Evolutionary conservation across 2,113 vertebrate genomes (phyloP), one percentile per base, ranked within the genome.

Genomic region (Chaetura pelagica): DNA sequence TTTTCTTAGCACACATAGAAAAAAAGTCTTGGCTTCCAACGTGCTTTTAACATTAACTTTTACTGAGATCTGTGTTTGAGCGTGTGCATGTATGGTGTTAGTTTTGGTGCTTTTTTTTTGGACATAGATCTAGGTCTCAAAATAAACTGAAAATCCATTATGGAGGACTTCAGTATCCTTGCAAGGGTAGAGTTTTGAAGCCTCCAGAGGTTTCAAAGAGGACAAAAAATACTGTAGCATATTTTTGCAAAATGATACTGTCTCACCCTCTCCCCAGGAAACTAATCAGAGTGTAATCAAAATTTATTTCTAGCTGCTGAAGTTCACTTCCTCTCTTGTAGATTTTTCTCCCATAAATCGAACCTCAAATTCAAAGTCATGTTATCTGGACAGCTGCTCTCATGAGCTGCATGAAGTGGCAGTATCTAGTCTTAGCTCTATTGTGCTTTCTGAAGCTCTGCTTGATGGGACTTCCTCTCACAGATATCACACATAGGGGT

Each of bases 241-340:
- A 9, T 86, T 74, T 95, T 30, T 69, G 66, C 67, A 89, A 73
- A 87, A 87, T 5, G 27, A 90, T 61, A 93, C 58, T 14, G 4
- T 85, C 83, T 91, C 44, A 83, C 86, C 73, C 84, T 95, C 93
- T 94, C 84, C 62, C 89, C 85, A 80, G 93, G 93, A 96, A 95
- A 94, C 93, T 80, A 96, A 93, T 96, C 96, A 89, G 82, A 91
- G 82, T 63, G 93, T 58, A 96, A 95, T 96, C 89, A 97, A 93
- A 96, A 89, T 12, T 30, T 34, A 86, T 90, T 88, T 86, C 93
- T 82, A 96, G 94, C 81, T 96, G 89, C 91, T 79, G 87, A 76
- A 91, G 84, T 93, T 96, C 78, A 80, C 87, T 97, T 97, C 92
- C 90, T 93, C 79, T 72, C 68, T 71, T n/a, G 55, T 6, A 32